A percentile compares a stretch with the other conserved stretches of the same genome.
These are phyloP conservation scores for Phrixothrix hirtus DNA, from an alignment of 2,888 invertebrate genomes.

Conservation along the genomic window DNA sequence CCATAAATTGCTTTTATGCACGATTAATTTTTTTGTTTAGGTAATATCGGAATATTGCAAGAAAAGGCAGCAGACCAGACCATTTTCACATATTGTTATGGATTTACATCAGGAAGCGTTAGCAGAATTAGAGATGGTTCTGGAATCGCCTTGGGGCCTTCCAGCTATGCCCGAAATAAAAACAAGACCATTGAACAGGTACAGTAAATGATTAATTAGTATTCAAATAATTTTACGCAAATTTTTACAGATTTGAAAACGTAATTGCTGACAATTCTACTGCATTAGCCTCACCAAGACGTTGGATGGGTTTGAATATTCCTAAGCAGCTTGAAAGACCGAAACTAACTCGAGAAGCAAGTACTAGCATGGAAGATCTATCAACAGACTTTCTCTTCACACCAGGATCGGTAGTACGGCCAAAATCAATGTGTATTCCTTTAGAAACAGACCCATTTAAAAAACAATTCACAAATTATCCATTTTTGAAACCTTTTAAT, in stretches of 20 bases:
- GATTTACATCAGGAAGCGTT: constrained; percentile 62
- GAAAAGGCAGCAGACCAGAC: constrained; percentile 59
- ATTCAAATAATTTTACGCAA: not conserved
- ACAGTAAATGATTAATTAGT: constrained; percentile 47
- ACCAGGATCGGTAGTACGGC: constrained; percentile 60
- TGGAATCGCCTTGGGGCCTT: constrained; percentile 50
- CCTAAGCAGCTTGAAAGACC: constrained; percentile 36
- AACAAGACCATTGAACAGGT: constrained; percentile 44
- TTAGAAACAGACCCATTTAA: constrained; percentile 13
- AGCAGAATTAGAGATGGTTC: constrained; percentile 48
- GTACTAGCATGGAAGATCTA: constrained; percentile 61
- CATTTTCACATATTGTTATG: constrained; percentile 66
- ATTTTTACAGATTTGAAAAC: constrained; percentile 15
- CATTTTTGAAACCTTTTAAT: constrained; percentile 7
- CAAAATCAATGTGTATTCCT: constrained; percentile 54
- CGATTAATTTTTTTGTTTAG: constrained; percentile 48
- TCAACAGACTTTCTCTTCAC: constrained; percentile 57
- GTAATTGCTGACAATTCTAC: constrained; percentile 19
- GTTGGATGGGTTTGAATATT: constrained; percentile 45
- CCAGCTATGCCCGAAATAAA: constrained; percentile 49
- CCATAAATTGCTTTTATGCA: too few species aligned
- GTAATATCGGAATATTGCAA: constrained; percentile 64
- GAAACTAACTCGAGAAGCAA: constrained; percentile 56
- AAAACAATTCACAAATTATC: constrained; percentile 1
- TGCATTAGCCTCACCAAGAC: constrained; percentile 44